phyloP scores from a whole-genome alignment of 2,888 invertebrate genomes.

The Archips xylosteana region DNA sequence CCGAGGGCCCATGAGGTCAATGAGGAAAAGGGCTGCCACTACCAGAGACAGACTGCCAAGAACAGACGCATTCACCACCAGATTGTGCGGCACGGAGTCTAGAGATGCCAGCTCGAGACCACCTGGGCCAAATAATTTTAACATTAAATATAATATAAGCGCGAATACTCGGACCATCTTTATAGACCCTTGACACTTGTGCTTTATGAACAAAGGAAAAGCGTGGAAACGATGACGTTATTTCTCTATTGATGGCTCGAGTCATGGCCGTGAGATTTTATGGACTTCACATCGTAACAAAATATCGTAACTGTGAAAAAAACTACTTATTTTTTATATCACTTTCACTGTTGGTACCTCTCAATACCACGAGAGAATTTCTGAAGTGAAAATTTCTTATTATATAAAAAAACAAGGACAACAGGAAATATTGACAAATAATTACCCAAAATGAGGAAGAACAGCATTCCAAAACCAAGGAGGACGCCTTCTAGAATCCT shows the following conservation, averaged over 20 bases:
- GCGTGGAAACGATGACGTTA: conserved; percentile 15
- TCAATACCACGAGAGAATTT: too few relatives aligned
- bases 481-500: conserved; percentile 88
- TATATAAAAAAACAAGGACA: too few relatives aligned
- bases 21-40: conserved; percentile 88
- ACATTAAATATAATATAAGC: background rate
- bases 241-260: background rate
- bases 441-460: conserved; percentile 88
- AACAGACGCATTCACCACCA: conserved; percentile 90
- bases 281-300: background rate
- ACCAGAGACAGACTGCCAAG: conserved; percentile 88
- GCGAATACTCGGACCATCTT: background rate
- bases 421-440: too few relatives aligned
- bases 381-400: too few relatives aligned
- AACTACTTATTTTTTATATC: background rate
- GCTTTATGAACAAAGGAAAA: conserved; percentile 6
- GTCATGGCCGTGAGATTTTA: conserved; percentile 10
- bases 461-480: conserved; percentile 88
- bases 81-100: conserved; percentile 88
- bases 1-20: conserved; percentile 87
- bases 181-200: conserved; percentile 4
- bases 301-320: conserved; percentile 1
- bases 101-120: conserved; percentile 89
- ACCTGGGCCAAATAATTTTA: conserved; percentile 68
- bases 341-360: background rate